Evolutionary conservation across 2,888 invertebrate genomes (phyloP), one percentile per base, ranked within the genome.

Genomic region (Meliscaeva auricollis): DNA sequence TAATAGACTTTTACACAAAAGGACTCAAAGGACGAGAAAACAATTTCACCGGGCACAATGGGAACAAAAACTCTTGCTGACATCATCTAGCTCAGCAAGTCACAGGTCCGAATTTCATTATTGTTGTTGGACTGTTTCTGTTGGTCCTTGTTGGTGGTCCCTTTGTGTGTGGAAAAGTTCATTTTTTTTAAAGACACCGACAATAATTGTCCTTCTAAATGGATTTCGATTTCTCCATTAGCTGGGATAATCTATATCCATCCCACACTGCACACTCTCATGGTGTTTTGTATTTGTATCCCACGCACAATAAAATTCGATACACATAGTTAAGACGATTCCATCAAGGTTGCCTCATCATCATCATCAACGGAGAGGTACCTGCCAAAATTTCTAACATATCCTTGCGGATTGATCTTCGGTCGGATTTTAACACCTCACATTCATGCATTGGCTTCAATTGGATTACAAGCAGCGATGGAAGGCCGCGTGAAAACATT

Each of bases 401-500:
- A 80, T 77, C 81, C 85, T 81, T 85, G 81, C 85, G 72, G 81
- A 81, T 73, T 85, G 81, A 11, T 50, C 35, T 76, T 73, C 52
- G 85, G 77, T 76, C 44, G 76, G 38, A 85, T 85, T 84, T 85
- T 85, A 80, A 81, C 85, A 85, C 85, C 85, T 85, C 48, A 76
- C 68, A 62, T 72, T 58, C 60, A 68, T 46, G 54, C 68, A 80
- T 44, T 72, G 60, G 17, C 41, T 68, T 35, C 35, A 56, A 72
- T 82, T 68, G 69, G 84, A 84, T 84, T 84, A 84, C 22, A 50
- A 72, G 69, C 11, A 38, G 52, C 32, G 30, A 70, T 46, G 48
- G 85, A 85, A 85, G 81, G 80, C 73, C 85, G 75, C 84, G 84
- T 84, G 84, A 84, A n/a, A 85, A 81, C 69, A 81, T 85, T 72